Evolutionary conservation across 2,797 vertebrate genomes (phyloP).

Genomic region (Platyrinchus mystaceus): DNA sequence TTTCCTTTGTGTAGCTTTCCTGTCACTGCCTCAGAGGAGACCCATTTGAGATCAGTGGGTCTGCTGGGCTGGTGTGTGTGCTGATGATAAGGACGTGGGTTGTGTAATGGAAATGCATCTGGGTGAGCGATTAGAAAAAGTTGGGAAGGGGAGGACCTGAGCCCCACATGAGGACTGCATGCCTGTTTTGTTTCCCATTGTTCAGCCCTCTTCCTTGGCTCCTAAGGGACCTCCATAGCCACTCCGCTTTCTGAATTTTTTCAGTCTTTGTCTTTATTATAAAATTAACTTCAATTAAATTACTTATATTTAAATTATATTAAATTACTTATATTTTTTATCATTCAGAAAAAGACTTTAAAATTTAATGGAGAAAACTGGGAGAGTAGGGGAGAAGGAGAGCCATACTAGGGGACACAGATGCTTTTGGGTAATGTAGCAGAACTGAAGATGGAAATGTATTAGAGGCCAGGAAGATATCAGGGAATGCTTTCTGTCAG

Average conservation of each 20-base stretch:
- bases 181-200: background rate
- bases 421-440: background rate
- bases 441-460: background rate
- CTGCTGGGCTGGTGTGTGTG: background rate
- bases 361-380: background rate
- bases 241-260: background rate
- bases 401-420: background rate
- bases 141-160: background rate
- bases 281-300: background rate
- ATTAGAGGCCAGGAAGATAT: background rate
- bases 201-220: background rate
- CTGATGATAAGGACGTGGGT: slow-evolving; percentile 4
- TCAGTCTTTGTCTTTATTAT: background rate
- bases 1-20: slow-evolving; percentile 20
- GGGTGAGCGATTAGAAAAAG: background rate
- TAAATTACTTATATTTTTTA: background rate
- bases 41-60: background rate
- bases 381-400: background rate
- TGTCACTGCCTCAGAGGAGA: background rate
- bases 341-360: background rate
- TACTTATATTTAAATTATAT: background rate
- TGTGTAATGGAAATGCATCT: slow-evolving; percentile 11
- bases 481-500: background rate
- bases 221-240: background rate
- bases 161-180: background rate